Conservation (phyloP, 2,797 vertebrate genomes). For the Capromys pilorides region DNA sequence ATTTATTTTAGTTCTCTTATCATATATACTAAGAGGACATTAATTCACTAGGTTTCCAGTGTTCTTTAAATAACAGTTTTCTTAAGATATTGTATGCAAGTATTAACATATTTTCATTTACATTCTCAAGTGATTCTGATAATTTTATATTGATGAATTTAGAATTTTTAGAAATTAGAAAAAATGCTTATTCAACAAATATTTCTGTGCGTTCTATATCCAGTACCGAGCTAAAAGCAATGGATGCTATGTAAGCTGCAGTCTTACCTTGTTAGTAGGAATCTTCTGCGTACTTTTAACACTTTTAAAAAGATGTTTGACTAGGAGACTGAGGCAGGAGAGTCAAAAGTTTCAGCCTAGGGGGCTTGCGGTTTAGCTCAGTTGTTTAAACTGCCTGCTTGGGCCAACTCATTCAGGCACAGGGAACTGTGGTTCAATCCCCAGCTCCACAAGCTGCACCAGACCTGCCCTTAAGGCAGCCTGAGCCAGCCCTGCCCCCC, state of each 20-base stretch:
- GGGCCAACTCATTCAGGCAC: no score
- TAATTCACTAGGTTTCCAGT: background rate
- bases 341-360: background rate
- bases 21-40: background rate
- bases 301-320: background rate
- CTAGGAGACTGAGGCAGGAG: background rate
- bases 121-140: constrained; percentile 22
- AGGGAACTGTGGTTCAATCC: no score
- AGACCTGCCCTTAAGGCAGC: no score
- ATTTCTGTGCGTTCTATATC: background rate
- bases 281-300: background rate
- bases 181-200: background rate
- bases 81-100: constrained; percentile 4
- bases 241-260: background rate
- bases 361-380: no score
- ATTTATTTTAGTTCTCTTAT: background rate
- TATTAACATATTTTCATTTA: constrained; percentile 48
- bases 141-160: constrained; percentile 43
- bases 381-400: no score
- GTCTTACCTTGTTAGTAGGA: background rate
- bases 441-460: no score
- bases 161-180: constrained; percentile 52
- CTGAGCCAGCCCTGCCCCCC: no score
- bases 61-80: background rate
- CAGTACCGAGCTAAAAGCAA: background rate